Evolutionary conservation across 2,888 invertebrate species (phyloP).

Genomic region (Scaptomyza reducta): DNA sequence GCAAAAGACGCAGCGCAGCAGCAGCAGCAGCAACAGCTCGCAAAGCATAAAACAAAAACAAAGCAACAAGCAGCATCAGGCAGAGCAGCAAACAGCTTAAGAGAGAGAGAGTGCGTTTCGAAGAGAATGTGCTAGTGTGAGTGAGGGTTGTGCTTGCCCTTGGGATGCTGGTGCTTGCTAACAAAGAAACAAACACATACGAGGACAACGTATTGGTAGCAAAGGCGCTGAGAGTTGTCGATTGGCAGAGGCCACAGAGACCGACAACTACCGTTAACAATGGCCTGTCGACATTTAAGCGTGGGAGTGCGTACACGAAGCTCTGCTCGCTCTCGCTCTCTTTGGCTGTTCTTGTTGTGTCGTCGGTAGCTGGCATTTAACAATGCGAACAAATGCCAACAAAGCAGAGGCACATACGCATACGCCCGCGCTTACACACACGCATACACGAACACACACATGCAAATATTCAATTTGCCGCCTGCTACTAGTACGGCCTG

Average conservation of each 20-base stretch:
- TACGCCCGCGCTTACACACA: slow-evolving; percentile 22
- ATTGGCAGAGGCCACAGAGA: slow-evolving; percentile 36
- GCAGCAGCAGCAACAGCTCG: slow-evolving; percentile 19
- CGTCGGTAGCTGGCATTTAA: slow-evolving; percentile 61
- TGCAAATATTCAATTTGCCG: slow-evolving; percentile 72
- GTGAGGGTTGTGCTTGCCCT: slow-evolving; percentile 56
- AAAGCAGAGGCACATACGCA: slow-evolving; percentile 27
- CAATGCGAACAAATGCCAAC: slow-evolving; percentile 74
- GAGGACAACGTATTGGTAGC: slow-evolving; percentile 40
- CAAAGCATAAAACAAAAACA: slow-evolving; percentile 47
- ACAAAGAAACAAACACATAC: slow-evolving; percentile 10
- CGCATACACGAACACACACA: slow-evolving; percentile 28
- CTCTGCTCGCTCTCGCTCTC: not conserved
- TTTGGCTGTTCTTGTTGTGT: slow-evolving; percentile 26
- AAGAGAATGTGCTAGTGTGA: slow-evolving; percentile 4
- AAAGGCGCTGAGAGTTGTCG: slow-evolving; percentile 26
- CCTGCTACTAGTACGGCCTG: slow-evolving; percentile 65
- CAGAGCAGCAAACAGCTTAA: slow-evolving; percentile 24
- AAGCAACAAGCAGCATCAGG: slow-evolving; percentile 48
- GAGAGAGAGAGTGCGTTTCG: slow-evolving; percentile 3
- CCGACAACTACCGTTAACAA: slow-evolving; percentile 59
- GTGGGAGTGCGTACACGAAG: slow-evolving; percentile 24
- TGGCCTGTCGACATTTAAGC: slow-evolving; percentile 31
- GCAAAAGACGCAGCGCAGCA: slow-evolving; percentile 28
- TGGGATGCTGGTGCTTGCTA: slow-evolving; percentile 42